Evolutionary conservation across 1,140 invertebrate species (phyloP), one percentile per base, ranked within the genome.

Genomic region (Hormaphis cornu): DNA sequence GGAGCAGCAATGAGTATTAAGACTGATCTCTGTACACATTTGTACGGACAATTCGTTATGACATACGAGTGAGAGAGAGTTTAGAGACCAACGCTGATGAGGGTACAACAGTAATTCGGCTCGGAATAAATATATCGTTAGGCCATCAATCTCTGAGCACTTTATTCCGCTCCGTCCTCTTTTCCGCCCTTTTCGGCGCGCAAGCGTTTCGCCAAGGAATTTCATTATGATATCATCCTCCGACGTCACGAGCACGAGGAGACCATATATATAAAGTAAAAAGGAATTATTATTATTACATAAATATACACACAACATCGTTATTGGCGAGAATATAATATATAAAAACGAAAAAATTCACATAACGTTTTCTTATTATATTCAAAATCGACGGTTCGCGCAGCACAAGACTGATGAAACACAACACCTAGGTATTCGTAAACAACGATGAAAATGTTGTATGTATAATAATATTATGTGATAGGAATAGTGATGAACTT

Each of bases 201-300:
- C 53, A 16, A 56, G 20, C 30, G 4, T 56, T 56, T 6, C n/a
- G 26, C 2, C 5, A 33, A 63, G n/a, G 59, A 63, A 63, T 63
- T 63, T 63, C 42, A 63, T 63, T 63, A 46, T 33, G 20, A 48
- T 30, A 46, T n/a, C n/a, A n/a, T n/a, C n/a, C n/a, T n/a, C n/a
- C 28, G 24, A 63, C 18, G 44, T 22, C 18, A 3, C 18, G 20
- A 46, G 20, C 35, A 37, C 5, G 6, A 12, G 7, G 24, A 46
- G 26, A 28, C 7, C 1, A 20, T n/a, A n/a, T n/a, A n/a, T n/a
- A n/a, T n/a, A 18, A 63, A 46, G 28, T 46, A 12, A 33, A n/a
- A 16, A 44, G 28, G 6, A 63, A 46, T 63, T 33, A 33, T 30
- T 12, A 30, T 46, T 46, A 40, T 26, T 52, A 52, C 18, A 28